Base-by-base conservation (phyloP, 1,140 invertebrate genomes). In the Drosophila kepulauana region DNA sequence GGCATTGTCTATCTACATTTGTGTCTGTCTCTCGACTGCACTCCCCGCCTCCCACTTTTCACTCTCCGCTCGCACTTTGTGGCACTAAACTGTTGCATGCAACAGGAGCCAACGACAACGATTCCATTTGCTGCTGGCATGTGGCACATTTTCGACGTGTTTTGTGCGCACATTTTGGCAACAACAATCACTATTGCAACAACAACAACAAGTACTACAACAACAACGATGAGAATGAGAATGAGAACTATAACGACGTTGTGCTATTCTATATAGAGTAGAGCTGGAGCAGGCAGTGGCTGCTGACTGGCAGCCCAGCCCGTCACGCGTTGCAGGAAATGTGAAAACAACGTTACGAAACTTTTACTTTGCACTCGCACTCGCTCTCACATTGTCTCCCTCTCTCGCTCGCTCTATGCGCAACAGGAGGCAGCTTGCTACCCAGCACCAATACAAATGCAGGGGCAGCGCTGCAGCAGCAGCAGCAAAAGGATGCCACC, bases 111-210 rank as follows among this genome's bases (percentile, higher is more conserved):
- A 79, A 63, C 45, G 72, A 75, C 73, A 71, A 75, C 73, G 54
- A 49, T 69, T 69, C 35, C 73, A 67, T 75, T 75, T 78, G 74
- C 70, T 81, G 68, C 81, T 88, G 85, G 86, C 84, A 88, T 89
- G 86, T 89, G 85, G 85, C 85, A 89, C 85, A 89, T 89, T 89
- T 89, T 89, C 85, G 85, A 89, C 85, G 84, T 89, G 85, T 89
- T 89, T 89, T 89, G 85, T 88, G 75, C 82, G 78, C 85, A 25
- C 20, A 89, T 89, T 88, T 89, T 70, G 85, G 85, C 85, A 89
- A 66, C 82, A 75, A 70, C 57, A 38, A 33, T 33, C 30, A 33
- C 30, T 33, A 33, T 33, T 33, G 30, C 30, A 75, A 49, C 69
- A 71, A 49, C 43, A 43, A 46, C 48, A 56, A 54, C 43, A 43